These are phyloP conservation scores for Acropora tenuis DNA, from an alignment of 64 coral and sea anemone genomes.

Conservation along the genomic window DNA sequence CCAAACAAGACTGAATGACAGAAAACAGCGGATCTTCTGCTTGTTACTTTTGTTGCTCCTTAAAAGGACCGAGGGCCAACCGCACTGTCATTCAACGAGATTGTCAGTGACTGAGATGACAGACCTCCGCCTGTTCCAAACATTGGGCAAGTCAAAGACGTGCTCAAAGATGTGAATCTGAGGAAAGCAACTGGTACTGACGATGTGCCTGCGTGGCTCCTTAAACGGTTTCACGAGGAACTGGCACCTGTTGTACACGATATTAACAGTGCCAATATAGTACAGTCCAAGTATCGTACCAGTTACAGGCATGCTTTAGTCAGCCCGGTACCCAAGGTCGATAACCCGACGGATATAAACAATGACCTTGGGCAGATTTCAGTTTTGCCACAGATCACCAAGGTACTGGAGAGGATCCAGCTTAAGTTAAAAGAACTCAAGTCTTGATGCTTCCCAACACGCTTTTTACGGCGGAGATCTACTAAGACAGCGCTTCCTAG, in stretches of 20 bases:
- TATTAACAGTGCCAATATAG: slow-evolving; percentile 58
- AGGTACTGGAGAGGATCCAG: slow-evolving; percentile 55
- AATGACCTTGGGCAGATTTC: slow-evolving; percentile 50
- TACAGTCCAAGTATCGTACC: slow-evolving; percentile 50
- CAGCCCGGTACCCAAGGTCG: slow-evolving; percentile 39
- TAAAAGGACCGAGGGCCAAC: slow-evolving; percentile 2
- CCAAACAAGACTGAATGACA: slow-evolving; percentile 30
- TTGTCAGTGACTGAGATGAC: neutral
- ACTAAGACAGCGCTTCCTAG: slow-evolving; percentile 54
- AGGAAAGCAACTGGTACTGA: slow-evolving; percentile 47
- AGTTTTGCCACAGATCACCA: slow-evolving; percentile 36
- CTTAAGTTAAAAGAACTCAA: slow-evolving; percentile 15
- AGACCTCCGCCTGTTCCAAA: slow-evolving; percentile 9
- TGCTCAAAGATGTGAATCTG: slow-evolving; percentile 7
- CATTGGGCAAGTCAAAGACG: slow-evolving; percentile 21
- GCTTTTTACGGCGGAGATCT: slow-evolving; percentile 62
- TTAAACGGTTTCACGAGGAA: slow-evolving; percentile 47
- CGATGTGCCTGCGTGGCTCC: slow-evolving; percentile 44
- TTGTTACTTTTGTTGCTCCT: slow-evolving; percentile 29
- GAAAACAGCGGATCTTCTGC: slow-evolving; percentile 7
- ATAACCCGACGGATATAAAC: slow-evolving; percentile 12
- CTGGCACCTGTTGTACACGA: slow-evolving; percentile 24
- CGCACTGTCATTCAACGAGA: neutral
- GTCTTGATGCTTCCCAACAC: slow-evolving; percentile 48
- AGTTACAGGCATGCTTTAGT: slow-evolving; percentile 32